Evolutionary conservation across 2,797 vertebrate genomes (phyloP), one percentile per base, ranked within the genome.

Genomic region (Psittacula derbiana): DNA sequence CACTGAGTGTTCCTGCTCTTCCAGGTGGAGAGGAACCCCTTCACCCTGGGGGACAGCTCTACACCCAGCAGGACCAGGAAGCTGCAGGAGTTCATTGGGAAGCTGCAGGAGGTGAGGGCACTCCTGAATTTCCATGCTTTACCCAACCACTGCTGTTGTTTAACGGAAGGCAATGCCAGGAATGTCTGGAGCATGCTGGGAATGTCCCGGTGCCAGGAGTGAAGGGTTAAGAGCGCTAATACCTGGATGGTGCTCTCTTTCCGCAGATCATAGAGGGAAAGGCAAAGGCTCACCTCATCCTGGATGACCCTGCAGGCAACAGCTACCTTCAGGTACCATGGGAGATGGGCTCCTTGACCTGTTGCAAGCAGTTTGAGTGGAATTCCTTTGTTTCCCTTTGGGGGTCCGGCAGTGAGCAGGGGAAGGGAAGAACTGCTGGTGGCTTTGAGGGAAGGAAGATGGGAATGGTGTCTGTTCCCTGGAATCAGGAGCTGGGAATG

Each of bases 291-390:
- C 98, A 98, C 78, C 31, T 99, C 31, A 25, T 99, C 86, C 97
- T 99, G 95, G 98, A 99, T 38, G 99, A 99, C 92, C 98, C 99
- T 11, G 98, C 99, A 5, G 99, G 99, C 64, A 99, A 99, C 98
- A 99, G 99, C 97, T 99, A 99, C 40, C 85, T 99, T n/a, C 99
- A 99, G 98, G 98, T 98, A 40, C 1, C 0, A 62, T 0, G 0
- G 0, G 13, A 20, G 27, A 2, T 4, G 23, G 31, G 3, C 14
- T 20, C 25, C 23, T 14, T 3, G 19, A 8, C 4, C 10, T 11
- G 15, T 21, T 19, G 52, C 9, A 36, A 13, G 62, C 3, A 0
- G 0, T 14, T 1, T 0, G 13, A 24, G 20, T 2, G 38, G 17
- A 1, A 8, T 60, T 70, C 11, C 7, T n/a, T 11, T 14, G 1